Evolutionary conservation across 2,797 vertebrate species (phyloP).

Genomic region (Philypnodon macrostomus): DNA sequence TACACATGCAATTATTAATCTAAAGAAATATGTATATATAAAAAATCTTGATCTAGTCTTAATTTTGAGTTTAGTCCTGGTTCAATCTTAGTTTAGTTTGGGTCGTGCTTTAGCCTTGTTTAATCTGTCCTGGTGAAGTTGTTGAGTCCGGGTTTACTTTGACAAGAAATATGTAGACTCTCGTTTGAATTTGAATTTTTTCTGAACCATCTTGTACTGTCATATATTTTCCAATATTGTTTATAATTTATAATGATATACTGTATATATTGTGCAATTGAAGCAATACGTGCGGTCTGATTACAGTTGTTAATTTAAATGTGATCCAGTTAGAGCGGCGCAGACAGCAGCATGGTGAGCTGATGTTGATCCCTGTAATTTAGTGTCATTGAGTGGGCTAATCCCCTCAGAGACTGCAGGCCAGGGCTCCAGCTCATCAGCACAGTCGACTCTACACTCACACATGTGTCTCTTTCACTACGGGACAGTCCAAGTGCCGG

Average conservation of each 20-base stretch:
- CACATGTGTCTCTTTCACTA: slow-evolving; percentile 34
- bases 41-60: too few relatives aligned
- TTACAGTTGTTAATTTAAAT: slow-evolving; percentile 65
- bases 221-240: too few relatives aligned
- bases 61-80: too few relatives aligned
- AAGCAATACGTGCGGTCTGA: slow-evolving; percentile 46
- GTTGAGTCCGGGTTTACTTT: too few relatives aligned
- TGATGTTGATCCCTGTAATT: slow-evolving; percentile 80
- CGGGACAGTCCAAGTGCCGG: slow-evolving; percentile 46
- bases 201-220: too few relatives aligned
- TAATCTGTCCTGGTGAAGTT: too few relatives aligned
- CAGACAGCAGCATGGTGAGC: slow-evolving; percentile 70
- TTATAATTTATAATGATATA: slow-evolving; percentile 15
- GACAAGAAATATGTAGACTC: too few relatives aligned
- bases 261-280: slow-evolving; percentile 41
- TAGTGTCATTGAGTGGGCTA: slow-evolving; percentile 80
- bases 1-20: too few relatives aligned
- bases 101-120: too few relatives aligned
- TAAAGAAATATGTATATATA: too few relatives aligned
- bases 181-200: too few relatives aligned
- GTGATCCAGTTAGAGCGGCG: slow-evolving; percentile 66
- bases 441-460: slow-evolving; percentile 53
- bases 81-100: too few relatives aligned
- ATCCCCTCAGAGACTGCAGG: slow-evolving; percentile 77
- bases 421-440: slow-evolving; percentile 71